Evolutionary conservation across 37 sponge, comb jelly and placozoan genomes (phyloP), one percentile per base, ranked within the genome.

Genomic region (Crambe crambe): DNA sequence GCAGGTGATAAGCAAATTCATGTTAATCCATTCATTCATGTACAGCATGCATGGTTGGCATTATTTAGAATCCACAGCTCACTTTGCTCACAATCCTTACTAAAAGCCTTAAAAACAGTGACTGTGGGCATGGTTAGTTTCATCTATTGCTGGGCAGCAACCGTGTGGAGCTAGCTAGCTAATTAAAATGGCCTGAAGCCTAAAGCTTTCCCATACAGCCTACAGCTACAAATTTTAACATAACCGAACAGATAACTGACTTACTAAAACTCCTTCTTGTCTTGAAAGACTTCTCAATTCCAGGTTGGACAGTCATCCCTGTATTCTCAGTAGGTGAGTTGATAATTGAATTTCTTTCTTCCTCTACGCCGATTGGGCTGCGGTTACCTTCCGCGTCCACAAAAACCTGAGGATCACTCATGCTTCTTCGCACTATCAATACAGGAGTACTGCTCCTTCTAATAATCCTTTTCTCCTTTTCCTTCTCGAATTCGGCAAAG

Each of bases 221-320:
- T n/a, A n/a, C n/a, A n/a, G n/a, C n/a, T n/a, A n/a, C n/a, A n/a
- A n/a, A n/a, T n/a, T n/a, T n/a, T n/a, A n/a, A n/a, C n/a, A n/a
- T n/a, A n/a, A n/a, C n/a, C n/a, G n/a, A n/a, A n/a, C n/a, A n/a
- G n/a, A n/a, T n/a, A n/a, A n/a, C n/a, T 47, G 39, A 36, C 70
- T 71, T 39, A 71, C 72, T 40, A 37, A 71, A 71, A 38, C 42
- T 41, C 6, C 72, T 71, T 40, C 72, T 37, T 23, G 39, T 41
- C 43, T 71, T 71, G 43, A 71, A 71, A 8, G 72, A 71, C 72
- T 38, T 34, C 43, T 71, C 72, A 15, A 71, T 37, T 20, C 72
- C 72, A 8, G 34, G 41, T n/a, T 39, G 72, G 25, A 8, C 1
- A 12, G 10, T 47, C 6, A 15, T 47, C 6, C 51, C 12, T 47